Percentiles rank a stretch among this genome's conserved stretches.
phyloP scores from a whole-genome alignment of 2,888 invertebrate species.

The Leuctra nigra region DNA sequence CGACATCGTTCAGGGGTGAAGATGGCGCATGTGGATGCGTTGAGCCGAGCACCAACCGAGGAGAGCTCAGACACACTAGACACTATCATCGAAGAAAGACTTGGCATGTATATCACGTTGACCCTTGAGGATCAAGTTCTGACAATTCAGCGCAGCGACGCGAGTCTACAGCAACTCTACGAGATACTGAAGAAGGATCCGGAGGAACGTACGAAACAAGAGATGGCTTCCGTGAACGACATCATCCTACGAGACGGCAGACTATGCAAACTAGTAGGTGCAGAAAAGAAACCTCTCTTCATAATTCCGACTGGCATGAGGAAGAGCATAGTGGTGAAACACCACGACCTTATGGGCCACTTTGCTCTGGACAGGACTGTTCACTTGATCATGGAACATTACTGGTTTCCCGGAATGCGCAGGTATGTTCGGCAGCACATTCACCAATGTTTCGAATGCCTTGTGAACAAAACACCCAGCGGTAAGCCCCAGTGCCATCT shows the following conservation, averaged over 20 bases:
- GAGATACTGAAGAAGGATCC: background rate
- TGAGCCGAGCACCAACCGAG: slow-evolving; percentile 30
- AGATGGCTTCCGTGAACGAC: background rate
- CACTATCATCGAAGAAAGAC: background rate
- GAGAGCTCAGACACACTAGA: background rate
- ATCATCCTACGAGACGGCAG: background rate
- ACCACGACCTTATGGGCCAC: slow-evolving; percentile 38
- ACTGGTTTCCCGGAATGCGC: slow-evolving; percentile 39
- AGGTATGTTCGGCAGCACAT: slow-evolving; percentile 38
- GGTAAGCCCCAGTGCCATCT: slow-evolving; percentile 33
- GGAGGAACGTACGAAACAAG: background rate
- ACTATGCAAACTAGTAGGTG: slow-evolving; percentile 3
- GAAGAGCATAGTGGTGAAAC: slow-evolving; percentile 18
- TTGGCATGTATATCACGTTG: background rate
- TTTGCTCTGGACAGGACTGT: slow-evolving; percentile 36
- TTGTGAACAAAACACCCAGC: slow-evolving; percentile 34
- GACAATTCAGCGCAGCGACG: background rate
- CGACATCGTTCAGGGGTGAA: slow-evolving; percentile 28
- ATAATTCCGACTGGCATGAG: slow-evolving; percentile 24
- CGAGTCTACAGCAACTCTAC: background rate
- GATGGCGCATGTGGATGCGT: slow-evolving; percentile 36
- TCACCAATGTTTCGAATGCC: slow-evolving; percentile 37
- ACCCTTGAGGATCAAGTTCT: background rate
- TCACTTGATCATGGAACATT: slow-evolving; percentile 33
- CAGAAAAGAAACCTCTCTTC: background rate